phyloP scores from a whole-genome alignment of 2,888 invertebrate genomes.

The Drosophila nigricruria region DNA sequence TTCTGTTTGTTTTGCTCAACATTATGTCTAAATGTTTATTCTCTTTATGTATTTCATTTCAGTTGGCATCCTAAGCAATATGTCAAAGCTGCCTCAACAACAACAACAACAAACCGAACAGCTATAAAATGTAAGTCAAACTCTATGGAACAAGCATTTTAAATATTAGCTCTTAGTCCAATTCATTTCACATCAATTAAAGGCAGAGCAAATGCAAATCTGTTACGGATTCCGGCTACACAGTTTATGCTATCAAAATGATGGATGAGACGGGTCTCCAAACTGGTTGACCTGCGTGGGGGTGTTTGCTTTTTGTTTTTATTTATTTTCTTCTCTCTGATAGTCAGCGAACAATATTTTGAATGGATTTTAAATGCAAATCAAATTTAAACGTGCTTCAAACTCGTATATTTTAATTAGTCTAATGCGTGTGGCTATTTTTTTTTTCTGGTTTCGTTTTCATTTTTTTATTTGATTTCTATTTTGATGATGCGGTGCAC shows the following conservation, averaged over 20 bases:
- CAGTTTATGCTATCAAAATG: conserved; percentile 65
- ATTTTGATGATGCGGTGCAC: conserved; percentile 54
- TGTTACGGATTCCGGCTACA: conserved; percentile 40
- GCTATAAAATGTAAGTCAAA: conserved; percentile 67
- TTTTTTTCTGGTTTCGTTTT: conserved; percentile 24
- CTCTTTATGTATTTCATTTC: conserved; percentile 48
- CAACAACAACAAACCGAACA: conserved; percentile 8
- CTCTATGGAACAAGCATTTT: conserved; percentile 14
- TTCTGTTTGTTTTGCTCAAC: neutral
- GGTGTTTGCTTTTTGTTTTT: conserved; percentile 26
- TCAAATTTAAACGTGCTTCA: conserved; percentile 54
- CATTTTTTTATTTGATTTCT: conserved; percentile 72
- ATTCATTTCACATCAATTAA: conserved; percentile 65
- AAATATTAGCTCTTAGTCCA: conserved; percentile 33
- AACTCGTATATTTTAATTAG: conserved; percentile 74
- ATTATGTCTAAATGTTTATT: conserved; percentile 30
- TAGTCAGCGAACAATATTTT: conserved; percentile 30
- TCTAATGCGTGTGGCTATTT: conserved; percentile 61
- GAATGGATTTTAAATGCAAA: conserved; percentile 77
- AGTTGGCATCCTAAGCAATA: conserved; percentile 61
- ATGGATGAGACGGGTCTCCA: conserved; percentile 65
- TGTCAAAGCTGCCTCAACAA: conserved; percentile 60
- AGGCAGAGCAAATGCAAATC: conserved; percentile 4
- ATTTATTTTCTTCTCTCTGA: conserved; percentile 21
- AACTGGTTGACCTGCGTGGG: conserved; percentile 71